Evolutionary conservation across 2,797 vertebrate genomes (phyloP), one percentile per base, ranked within the genome.

Genomic region (Tiaroga cobitis): DNA sequence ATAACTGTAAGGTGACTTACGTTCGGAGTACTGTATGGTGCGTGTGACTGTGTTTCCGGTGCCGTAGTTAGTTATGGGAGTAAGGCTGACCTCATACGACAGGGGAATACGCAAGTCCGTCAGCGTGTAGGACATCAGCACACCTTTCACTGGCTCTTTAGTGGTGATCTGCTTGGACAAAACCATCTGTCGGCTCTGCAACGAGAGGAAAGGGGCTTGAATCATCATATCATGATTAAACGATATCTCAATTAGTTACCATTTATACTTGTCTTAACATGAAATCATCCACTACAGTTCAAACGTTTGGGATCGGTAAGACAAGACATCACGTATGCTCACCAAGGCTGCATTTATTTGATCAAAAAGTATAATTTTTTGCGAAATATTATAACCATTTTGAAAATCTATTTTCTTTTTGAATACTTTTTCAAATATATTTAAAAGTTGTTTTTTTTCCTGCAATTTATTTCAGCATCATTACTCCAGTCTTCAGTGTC

Each of bases 11-110:
- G 8, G 15, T 8, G 39, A 96, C 97, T 96, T 95, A 99, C 98
- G 97, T 90, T 99, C 97, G 78, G 96, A 96, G 92, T 99, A 99
- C 93, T 96, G 96, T 91, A 99, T 97, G 93, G 93, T 91, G 83
- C 98, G 96, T 32, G 95, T 94, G 91, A 97, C 90, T 83, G 94
- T 94, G 79, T 99, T 97, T 11, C 97, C 98, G 0, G 92, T 94
- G 91, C 96, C 97, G 70, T 96, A 98, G 91, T 93, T 96, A 87
- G 97, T 99, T 90, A 98, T 95, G 89, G 98, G 97, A 0, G 96
- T 97, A 91, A 99, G 95, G 78, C 94, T 95, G 90, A 99, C 92
- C 92, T 99, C 97, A 2, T 99, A 99, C 89, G 95, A 96, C 89
- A 97, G 92, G 56, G 97, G 97, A 86, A 99, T 97, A 18, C 94